Percentiles rank a stretch among this genome's conserved stretches.
These are phyloP conservation scores for Elysia chlorotica DNA, from an alignment of 1,140 invertebrate genomes.

Conservation along the genomic window DNA sequence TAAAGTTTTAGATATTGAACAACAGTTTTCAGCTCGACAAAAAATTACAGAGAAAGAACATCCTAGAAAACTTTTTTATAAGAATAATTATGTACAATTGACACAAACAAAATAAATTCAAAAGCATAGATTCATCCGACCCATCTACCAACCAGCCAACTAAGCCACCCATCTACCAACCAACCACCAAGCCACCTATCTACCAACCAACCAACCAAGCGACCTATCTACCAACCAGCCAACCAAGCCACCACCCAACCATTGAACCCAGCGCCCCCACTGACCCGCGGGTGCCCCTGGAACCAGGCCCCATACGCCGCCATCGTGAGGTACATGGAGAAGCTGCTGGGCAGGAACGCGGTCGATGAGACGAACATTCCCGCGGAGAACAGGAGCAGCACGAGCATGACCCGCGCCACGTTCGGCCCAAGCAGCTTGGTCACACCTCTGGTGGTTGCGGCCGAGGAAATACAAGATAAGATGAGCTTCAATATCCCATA, in stretches of 20 bases:
- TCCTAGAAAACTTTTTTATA: too few relatives aligned
- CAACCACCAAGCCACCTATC: background rate
- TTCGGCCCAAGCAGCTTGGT: slow-evolving; percentile 88
- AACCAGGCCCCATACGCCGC: slow-evolving; percentile 83
- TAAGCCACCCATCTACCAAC: background rate
- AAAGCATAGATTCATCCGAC: too few relatives aligned
- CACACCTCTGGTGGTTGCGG: slow-evolving; percentile 82
- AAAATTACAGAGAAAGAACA: too few relatives aligned
- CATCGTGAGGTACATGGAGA: slow-evolving; percentile 85
- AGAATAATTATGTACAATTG: too few relatives aligned
- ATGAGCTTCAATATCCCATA: too few relatives aligned
- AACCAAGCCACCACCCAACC: background rate
- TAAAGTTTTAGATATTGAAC: too few relatives aligned
- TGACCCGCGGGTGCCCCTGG: slow-evolving; percentile 36
- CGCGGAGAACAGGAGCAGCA: slow-evolving; percentile 82
- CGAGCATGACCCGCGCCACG: slow-evolving; percentile 81
- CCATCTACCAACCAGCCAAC: too few relatives aligned
- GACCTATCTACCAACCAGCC: background rate
- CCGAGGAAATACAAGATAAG: too few relatives aligned
- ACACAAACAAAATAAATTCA: too few relatives aligned
- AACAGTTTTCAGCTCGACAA: too few relatives aligned
- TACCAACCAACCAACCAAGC: background rate
- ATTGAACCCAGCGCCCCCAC: slow-evolving; percentile 5
- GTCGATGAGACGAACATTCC: slow-evolving; percentile 90
- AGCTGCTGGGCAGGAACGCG: slow-evolving; percentile 91